Conservation (phyloP, 2,113 vertebrate species). For the Gambusia holbrooki region DNA sequence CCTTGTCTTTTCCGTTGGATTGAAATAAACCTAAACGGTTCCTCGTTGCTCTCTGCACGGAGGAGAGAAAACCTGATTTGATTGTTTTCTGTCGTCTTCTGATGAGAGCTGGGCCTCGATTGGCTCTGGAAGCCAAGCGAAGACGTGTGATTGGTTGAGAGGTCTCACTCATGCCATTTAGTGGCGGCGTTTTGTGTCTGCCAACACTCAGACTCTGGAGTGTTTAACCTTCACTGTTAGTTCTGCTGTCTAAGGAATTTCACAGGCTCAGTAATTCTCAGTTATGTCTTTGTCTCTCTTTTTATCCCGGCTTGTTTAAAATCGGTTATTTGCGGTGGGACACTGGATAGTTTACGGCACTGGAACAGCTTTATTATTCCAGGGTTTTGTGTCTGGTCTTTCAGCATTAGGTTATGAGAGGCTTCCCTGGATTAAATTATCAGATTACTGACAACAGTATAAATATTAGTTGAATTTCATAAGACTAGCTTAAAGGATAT, state of each 20-base stretch:
- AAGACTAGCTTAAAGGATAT: not conserved
- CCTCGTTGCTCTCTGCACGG: not conserved
- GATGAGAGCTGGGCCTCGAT: slow-evolving; percentile 5
- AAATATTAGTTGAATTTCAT: slow-evolving; percentile 31
- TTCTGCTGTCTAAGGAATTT: slow-evolving; percentile 76
- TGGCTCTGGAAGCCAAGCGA: slow-evolving; percentile 15
- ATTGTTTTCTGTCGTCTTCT: not conserved
- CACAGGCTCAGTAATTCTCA: slow-evolving; percentile 61
- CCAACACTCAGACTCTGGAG: slow-evolving; percentile 69
- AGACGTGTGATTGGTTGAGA: slow-evolving; percentile 42
- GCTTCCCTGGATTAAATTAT: slow-evolving; percentile 61
- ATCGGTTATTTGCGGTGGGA: slow-evolving; percentile 66
- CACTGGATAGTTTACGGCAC: slow-evolving; percentile 59
- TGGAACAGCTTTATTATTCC: slow-evolving; percentile 62
- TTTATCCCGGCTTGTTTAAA: slow-evolving; percentile 46
- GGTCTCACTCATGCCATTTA: slow-evolving; percentile 37
- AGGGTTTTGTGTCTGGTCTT: slow-evolving; percentile 66
- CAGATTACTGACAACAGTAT: slow-evolving; percentile 45
- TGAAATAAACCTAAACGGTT: too few species aligned
- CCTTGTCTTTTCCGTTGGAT: too few species aligned
- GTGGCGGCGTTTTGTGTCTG: slow-evolving; percentile 66
- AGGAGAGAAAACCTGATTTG: slow-evolving; percentile 10
- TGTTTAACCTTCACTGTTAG: slow-evolving; percentile 70
- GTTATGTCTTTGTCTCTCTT: slow-evolving; percentile 46
- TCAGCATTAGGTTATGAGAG: slow-evolving; percentile 66